Evolutionary conservation across 2,888 invertebrate genomes (phyloP).

Genomic region (Bugulina stolonifera): DNA sequence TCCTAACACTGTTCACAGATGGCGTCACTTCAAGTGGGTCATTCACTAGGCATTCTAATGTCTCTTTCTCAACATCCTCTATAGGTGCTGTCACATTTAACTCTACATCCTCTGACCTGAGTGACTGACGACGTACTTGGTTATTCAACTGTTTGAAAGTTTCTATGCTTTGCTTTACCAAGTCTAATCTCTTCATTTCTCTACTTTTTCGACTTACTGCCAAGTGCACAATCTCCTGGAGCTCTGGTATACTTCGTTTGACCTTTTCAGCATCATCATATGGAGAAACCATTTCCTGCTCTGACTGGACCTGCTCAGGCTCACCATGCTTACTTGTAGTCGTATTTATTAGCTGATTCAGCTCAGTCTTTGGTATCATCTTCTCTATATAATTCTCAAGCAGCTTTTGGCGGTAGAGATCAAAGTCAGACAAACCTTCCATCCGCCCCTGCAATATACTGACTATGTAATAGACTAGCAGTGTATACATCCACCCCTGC

Average conservation of each 20-base stretch:
- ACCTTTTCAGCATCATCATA: neutral
- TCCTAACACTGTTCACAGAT: neutral
- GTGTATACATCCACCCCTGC: too few relatives aligned
- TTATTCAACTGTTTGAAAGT: neutral
- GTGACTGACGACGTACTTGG: neutral
- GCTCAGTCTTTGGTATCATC: neutral
- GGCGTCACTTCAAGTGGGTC: neutral
- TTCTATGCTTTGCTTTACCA: neutral
- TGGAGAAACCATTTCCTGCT: neutral
- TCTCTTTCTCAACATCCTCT: neutral
- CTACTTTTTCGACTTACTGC: neutral
- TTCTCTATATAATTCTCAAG: conserved; percentile 1
- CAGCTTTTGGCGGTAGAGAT: conserved; percentile 8
- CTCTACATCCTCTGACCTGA: neutral
- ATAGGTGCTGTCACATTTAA: neutral
- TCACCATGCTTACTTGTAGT: too few relatives aligned
- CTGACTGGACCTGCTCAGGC: too few relatives aligned
- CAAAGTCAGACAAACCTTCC: neutral
- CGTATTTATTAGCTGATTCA: neutral
- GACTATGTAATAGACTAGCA: too few relatives aligned
- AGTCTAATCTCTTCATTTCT: neutral
- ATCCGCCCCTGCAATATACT: neutral
- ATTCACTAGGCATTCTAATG: neutral
- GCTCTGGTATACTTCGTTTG: neutral
- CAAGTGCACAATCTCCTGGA: neutral